Evolutionary conservation across 2,888 invertebrate genomes (phyloP), one percentile per base, ranked within the genome.

Genomic region (Coleophora deauratella): DNA sequence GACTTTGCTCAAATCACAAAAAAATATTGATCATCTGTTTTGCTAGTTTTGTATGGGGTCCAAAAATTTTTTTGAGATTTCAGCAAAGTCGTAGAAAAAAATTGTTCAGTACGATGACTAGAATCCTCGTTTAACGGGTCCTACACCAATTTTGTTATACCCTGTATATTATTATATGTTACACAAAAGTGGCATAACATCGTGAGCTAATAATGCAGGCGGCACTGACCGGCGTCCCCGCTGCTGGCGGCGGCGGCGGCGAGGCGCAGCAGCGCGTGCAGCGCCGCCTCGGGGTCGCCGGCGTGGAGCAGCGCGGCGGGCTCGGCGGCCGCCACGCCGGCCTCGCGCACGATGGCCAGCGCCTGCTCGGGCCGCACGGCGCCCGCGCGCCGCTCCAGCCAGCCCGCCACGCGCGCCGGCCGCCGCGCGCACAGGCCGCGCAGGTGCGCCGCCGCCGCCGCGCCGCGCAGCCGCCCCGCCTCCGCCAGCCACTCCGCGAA

Each of bases 281-380:
- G 66, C 14, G 85, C 86, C 10, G 61, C 78, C 38, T 55, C 51
- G 33, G 71, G 61, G 51, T 85, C 86, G 14, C 86, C 85, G 34
- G 62, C 60, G 28, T 79, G 75, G 53, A 85, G 86, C 30, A 85
- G 63, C 43, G 84, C 82, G 14, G 50, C 40, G 14, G 85, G 72
- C 54, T 76, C 82, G 3, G 82, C 82, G 14, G 71, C 69, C 11
- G 44, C 44, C 6, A 69, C 66, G 1, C 69, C 72, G 32, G 59
- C 52, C 41, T 68, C 69, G 27, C 64, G 66, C 33, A 84, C 68
- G 11, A 71, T 57, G 3, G 52, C 51, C 12, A 85, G 57, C 28
- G 85, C 82, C 12, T 76, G 73, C 51, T 85, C 85, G 9, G 85
- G 86, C 0, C 77, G 65, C 8, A 85, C 64, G 27, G 68, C 49